Percentiles rank a stretch among this genome's conserved stretches.
These are phyloP conservation scores for Graphium colonna DNA, from an alignment of 2,888 invertebrate species.

Conservation along the genomic window DNA sequence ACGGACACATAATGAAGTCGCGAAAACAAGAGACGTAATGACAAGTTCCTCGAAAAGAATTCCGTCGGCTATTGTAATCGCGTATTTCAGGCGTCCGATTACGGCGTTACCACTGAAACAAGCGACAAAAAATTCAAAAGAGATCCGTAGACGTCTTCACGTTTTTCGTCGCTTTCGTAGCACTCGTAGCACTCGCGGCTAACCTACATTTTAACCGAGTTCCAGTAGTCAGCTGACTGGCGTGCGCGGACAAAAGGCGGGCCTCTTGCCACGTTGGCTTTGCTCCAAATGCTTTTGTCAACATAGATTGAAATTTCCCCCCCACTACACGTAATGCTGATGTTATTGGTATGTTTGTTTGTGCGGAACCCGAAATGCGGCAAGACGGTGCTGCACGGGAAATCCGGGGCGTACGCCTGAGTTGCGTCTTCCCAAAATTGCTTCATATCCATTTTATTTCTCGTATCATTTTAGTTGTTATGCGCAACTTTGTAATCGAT, in stretches of 20 bases:
- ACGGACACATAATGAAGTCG: not conserved
- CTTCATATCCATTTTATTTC: not conserved
- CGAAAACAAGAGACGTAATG: conserved; percentile 1
- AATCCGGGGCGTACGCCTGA: conserved; percentile 3
- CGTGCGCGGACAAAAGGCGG: conserved; percentile 33
- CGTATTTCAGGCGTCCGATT: conserved; percentile 4
- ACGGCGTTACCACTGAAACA: conserved; percentile 18
- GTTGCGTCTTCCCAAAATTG: conserved; percentile 6
- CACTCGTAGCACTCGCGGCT: conserved; percentile 13
- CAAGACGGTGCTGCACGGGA: not conserved
- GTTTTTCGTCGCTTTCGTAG: conserved; percentile 17
- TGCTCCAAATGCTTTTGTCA: conserved; percentile 40
- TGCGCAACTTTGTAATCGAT: not conserved
- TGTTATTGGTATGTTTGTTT: conserved; percentile 37
- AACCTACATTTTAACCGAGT: conserved; percentile 35
- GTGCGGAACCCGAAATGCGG: conserved; percentile 15
- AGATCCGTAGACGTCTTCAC: conserved; percentile 17
- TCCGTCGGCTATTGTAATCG: not conserved
- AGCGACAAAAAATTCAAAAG: conserved; percentile 18
- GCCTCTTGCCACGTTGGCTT: conserved; percentile 34
- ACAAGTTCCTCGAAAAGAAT: not conserved
- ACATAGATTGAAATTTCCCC: conserved; percentile 44
- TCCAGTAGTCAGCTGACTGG: conserved; percentile 40
- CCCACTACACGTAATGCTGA: conserved; percentile 32
- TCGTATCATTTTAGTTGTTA: conserved; percentile 1